phyloP scores from a whole-genome alignment of 2,113 vertebrate species.

The Crotalus horridus region DNA sequence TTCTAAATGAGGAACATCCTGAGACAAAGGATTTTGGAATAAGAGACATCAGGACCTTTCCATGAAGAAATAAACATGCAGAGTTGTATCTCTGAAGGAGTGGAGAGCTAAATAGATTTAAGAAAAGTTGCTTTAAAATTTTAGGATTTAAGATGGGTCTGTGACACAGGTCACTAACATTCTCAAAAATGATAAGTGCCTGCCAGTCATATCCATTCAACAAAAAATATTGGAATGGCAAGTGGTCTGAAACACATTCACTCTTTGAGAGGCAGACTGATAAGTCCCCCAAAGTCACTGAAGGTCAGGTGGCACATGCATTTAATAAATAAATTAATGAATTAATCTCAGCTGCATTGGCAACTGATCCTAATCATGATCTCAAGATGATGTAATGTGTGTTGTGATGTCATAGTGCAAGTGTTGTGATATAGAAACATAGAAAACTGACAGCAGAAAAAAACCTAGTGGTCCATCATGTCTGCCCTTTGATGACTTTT shows the following conservation, averaged over 20 bases:
- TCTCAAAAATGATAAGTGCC: not conserved
- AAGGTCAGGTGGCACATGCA: no score
- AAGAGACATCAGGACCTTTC: not conserved
- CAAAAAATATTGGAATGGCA: not conserved
- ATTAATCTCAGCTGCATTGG: no score
- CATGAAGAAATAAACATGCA: not conserved
- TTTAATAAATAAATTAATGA: no score
- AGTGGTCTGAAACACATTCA: not conserved
- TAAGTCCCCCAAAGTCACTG: not conserved
- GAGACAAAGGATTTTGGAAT: not conserved
- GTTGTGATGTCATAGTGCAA: no score
- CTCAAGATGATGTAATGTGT: no score
- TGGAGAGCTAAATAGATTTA: not conserved
- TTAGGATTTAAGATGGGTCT: not conserved
- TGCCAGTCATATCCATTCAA: not conserved
- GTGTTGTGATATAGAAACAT: no score
- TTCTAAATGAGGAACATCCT: not conserved
- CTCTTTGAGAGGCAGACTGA: not conserved
- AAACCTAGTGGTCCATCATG: no score
- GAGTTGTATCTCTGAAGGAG: not conserved
- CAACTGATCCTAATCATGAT: no score
- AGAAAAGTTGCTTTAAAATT: not conserved
- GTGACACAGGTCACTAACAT: not conserved
- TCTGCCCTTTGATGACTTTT: no score
- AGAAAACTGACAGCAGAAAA: no score